These are phyloP conservation scores for Zenarchopterus dispar DNA, from an alignment of 2,797 vertebrate species.

Conservation along the genomic window DNA sequence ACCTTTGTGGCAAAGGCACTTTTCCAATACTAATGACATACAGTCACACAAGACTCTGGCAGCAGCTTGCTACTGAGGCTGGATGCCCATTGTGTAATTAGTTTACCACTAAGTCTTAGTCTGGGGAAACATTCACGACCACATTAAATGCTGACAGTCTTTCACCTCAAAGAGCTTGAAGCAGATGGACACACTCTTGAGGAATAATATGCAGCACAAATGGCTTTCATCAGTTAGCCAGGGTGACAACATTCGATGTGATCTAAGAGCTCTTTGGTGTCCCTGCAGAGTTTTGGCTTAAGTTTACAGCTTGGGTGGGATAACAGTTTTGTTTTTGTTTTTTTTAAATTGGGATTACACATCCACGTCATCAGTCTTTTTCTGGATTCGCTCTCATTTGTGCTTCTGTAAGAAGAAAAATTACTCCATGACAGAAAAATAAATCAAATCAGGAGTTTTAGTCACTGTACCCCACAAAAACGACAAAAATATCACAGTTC, in stretches of 20 bases:
- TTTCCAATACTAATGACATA: conserved; percentile 85
- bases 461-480: conserved; percentile 5
- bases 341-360: conserved; percentile 48
- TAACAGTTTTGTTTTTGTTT: conserved; percentile 31
- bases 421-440: neutral
- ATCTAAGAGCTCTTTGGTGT: conserved; percentile 28
- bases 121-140: conserved; percentile 82
- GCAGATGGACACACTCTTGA: conserved; percentile 72
- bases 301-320: conserved; percentile 28
- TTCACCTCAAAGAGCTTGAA: conserved; percentile 72
- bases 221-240: conserved; percentile 63
- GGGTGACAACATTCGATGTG: conserved; percentile 68
- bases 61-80: conserved; percentile 67
- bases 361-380: conserved; percentile 26
- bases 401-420: conserved; percentile 27
- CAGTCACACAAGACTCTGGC: conserved; percentile 80
- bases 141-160: conserved; percentile 81
- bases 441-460: conserved; percentile 12
- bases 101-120: conserved; percentile 80
- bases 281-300: conserved; percentile 37
- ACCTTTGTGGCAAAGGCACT: conserved; percentile 78
- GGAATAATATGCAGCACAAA: conserved; percentile 63
- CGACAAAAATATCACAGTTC: neutral
- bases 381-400: conserved; percentile 6
- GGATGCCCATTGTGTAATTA: conserved; percentile 80